Conservation (phyloP, 2,797 vertebrate species). For the Gymnocypris eckloni region DNA sequence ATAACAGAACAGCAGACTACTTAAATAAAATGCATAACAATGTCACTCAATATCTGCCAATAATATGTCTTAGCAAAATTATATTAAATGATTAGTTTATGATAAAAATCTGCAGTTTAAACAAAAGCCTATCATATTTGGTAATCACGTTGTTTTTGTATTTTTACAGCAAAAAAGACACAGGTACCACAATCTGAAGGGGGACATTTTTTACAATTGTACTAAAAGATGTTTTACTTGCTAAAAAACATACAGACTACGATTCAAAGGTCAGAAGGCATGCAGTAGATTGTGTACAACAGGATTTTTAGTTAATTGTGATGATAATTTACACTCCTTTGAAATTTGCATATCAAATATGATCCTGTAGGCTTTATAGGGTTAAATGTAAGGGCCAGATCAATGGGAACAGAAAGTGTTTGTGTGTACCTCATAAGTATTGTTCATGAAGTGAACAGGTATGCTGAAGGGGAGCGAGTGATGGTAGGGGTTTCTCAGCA, state of each 20-base stretch:
- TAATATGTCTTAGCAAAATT: neutral
- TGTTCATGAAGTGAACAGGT: constrained; percentile 94
- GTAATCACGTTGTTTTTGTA: neutral
- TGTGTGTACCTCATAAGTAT: constrained; percentile 88
- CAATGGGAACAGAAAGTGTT: neutral
- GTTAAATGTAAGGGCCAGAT: neutral
- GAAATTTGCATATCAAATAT: neutral
- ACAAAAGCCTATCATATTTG: neutral
- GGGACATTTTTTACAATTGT: too few species aligned
- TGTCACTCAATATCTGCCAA: neutral
- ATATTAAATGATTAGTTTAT: neutral
- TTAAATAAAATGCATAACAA: neutral
- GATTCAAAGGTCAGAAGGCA: neutral
- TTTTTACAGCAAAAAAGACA: neutral
- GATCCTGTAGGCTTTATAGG: neutral
- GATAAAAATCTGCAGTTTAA: neutral
- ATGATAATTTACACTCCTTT: neutral
- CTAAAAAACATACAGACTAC: neutral
- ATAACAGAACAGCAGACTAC: neutral
- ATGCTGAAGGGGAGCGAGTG: constrained; percentile 96
- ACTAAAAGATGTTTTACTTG: too few species aligned
- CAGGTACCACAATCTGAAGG: too few species aligned
- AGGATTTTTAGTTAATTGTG: neutral
- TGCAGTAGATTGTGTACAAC: neutral
- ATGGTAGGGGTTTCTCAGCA: constrained; percentile 95